phyloP scores from a whole-genome alignment of 2,888 invertebrate genomes.

The Megalurothrips usitatus region DNA sequence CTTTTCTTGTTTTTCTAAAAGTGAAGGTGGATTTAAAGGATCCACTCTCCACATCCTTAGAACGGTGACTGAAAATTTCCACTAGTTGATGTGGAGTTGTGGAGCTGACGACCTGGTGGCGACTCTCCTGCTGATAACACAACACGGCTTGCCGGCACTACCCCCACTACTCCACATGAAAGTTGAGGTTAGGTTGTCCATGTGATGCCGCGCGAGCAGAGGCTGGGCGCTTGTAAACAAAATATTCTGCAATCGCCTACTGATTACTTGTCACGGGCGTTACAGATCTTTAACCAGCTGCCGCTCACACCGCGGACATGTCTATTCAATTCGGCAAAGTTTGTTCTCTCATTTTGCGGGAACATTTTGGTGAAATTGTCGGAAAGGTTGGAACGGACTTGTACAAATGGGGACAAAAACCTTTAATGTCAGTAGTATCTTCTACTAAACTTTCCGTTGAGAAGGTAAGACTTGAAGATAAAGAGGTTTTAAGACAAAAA shows the following conservation, averaged over 20 bases:
- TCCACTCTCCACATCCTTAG: no score
- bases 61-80: no score
- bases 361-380: conserved; percentile 76
- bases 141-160: no score
- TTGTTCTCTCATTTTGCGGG: conserved; percentile 65
- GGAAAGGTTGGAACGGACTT: conserved; percentile 68
- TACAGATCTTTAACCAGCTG: neutral
- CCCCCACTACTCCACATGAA: neutral
- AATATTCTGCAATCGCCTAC: neutral
- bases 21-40: no score
- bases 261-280: neutral
- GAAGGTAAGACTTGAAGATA: conserved; percentile 49
- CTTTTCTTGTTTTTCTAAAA: no score
- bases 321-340: conserved; percentile 66
- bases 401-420: conserved; percentile 63
- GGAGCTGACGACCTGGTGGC: no score
- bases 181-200: neutral
- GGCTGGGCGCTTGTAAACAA: neutral
- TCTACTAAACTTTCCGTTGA: conserved; percentile 54
- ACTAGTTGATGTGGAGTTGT: no score
- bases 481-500: neutral
- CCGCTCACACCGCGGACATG: conserved; percentile 50
- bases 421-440: conserved; percentile 60
- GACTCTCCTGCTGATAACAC: no score
- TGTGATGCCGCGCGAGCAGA: neutral